Conservation (phyloP, 2,797 vertebrate species). For the Urophycis tenuis region DNA sequence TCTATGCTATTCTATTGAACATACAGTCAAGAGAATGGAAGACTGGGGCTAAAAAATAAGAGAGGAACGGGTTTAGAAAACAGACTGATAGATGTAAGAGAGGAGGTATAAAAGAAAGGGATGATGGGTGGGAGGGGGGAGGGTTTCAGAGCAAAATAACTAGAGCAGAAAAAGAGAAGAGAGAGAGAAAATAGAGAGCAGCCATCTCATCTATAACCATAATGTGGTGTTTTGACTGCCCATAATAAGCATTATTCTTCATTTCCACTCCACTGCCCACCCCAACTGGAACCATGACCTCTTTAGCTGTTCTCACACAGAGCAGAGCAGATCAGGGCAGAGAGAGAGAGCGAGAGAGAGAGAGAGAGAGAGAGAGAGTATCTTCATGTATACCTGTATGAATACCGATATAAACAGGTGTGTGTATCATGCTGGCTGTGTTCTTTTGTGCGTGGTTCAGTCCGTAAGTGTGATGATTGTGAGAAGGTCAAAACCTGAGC, state of each 20-base stretch:
- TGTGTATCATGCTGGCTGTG: conserved; percentile 2
- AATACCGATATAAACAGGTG: neutral
- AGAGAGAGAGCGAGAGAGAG: neutral
- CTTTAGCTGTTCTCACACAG: conserved; percentile 42
- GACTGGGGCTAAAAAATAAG: neutral
- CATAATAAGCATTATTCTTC: conserved; percentile 60
- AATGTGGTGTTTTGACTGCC: conserved; percentile 57
- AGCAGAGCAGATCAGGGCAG: neutral
- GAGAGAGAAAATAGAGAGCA: neutral
- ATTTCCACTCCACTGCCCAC: conserved; percentile 49
- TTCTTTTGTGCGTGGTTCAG: too few relatives aligned
- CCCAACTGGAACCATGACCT: conserved; percentile 34
- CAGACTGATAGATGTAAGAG: neutral
- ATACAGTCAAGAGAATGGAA: neutral
- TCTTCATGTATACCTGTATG: neutral
- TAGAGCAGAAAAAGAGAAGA: neutral
- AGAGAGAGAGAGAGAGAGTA: conserved; percentile 8
- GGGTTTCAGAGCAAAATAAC: too few relatives aligned
- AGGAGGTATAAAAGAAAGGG: neutral
- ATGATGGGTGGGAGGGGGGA: neutral
- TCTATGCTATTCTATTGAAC: neutral
- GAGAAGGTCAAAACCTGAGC: conserved; percentile 32
- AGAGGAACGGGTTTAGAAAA: neutral
- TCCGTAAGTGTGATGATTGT: neutral
- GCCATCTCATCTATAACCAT: conserved; percentile 60